Percentiles rank a stretch among this genome's conserved stretches.
Evolutionary conservation across 2,113 vertebrate genomes (phyloP).

Genomic region (Nerophis ophidion): DNA sequence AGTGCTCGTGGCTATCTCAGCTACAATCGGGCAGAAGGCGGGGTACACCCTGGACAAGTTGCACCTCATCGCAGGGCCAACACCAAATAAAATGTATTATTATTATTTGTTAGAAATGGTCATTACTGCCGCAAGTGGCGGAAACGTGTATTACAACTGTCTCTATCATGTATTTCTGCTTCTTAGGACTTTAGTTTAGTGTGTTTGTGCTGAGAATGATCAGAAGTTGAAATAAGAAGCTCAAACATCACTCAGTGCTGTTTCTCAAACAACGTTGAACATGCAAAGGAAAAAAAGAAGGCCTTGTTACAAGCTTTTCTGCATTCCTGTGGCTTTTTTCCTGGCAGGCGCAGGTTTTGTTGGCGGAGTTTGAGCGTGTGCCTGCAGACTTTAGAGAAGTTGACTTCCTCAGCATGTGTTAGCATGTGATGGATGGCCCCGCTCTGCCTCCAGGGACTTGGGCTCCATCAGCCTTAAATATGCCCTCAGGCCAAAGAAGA

Average conservation of each 20-base stretch:
- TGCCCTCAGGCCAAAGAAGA: conserved; percentile 39
- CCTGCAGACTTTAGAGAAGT: conserved; percentile 45
- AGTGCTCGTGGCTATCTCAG: too few relatives aligned
- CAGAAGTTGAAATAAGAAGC: conserved; percentile 27
- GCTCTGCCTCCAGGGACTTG: conserved; percentile 45
- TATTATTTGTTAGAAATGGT: too few relatives aligned
- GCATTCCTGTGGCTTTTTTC: conserved; percentile 55
- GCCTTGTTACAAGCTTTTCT: conserved; percentile 51
- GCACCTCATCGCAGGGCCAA: too few relatives aligned
- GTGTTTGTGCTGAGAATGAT: conserved; percentile 26
- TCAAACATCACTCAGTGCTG: conserved; percentile 35
- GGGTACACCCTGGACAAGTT: too few relatives aligned
- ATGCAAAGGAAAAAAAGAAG: conserved; percentile 49
- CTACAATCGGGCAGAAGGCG: too few relatives aligned
- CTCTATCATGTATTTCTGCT: too few relatives aligned
- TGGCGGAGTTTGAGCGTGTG: conserved; percentile 59
- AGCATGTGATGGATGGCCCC: conserved; percentile 32
- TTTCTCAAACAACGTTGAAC: conserved; percentile 51
- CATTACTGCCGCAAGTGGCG: too few relatives aligned
- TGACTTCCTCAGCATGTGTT: conserved; percentile 41
- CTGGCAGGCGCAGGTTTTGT: conserved; percentile 45
- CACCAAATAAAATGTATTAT: too few relatives aligned
- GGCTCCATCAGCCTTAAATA: conserved; percentile 44
- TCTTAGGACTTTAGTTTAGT: too few relatives aligned
- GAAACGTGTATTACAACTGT: too few relatives aligned